phyloP scores from a whole-genome alignment of 2,797 vertebrate genomes.

The Micrastur ruficollis region DNA sequence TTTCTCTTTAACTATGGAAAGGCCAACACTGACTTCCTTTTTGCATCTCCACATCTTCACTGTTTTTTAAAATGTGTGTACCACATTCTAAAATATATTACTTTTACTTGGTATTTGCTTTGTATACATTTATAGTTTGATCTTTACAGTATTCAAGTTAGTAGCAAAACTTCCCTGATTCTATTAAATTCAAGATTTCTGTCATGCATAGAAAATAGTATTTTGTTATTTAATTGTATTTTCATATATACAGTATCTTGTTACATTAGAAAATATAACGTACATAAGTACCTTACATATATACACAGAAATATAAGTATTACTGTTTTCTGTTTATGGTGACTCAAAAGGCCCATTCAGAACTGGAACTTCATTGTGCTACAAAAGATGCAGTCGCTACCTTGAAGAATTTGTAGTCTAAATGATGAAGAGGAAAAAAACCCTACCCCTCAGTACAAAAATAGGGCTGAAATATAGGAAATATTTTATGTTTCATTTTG shows the following conservation, averaged over 20 bases:
- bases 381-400: not conserved
- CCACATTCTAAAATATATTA: not conserved
- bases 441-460: not conserved
- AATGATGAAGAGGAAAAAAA: not conserved
- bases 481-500: not conserved
- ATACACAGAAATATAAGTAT: not conserved
- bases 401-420: not conserved
- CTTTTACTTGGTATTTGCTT: not conserved
- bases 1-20: not conserved
- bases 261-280: not conserved
- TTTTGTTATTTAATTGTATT: not conserved
- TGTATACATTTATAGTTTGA: not conserved
- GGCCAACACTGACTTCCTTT: not conserved
- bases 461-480: not conserved
- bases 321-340: not conserved
- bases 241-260: not conserved
- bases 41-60: not conserved
- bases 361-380: not conserved
- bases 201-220: not conserved
- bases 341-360: not conserved
- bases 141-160: not conserved
- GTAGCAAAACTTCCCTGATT: not conserved
- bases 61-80: not conserved
- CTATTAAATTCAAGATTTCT: not conserved
- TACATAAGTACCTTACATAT: not conserved